A percentile compares a stretch with the other conserved stretches of the same genome.
These are phyloP conservation scores for Onychomys torridus DNA, from an alignment of 2,797 vertebrate genomes.

Conservation along the genomic window DNA sequence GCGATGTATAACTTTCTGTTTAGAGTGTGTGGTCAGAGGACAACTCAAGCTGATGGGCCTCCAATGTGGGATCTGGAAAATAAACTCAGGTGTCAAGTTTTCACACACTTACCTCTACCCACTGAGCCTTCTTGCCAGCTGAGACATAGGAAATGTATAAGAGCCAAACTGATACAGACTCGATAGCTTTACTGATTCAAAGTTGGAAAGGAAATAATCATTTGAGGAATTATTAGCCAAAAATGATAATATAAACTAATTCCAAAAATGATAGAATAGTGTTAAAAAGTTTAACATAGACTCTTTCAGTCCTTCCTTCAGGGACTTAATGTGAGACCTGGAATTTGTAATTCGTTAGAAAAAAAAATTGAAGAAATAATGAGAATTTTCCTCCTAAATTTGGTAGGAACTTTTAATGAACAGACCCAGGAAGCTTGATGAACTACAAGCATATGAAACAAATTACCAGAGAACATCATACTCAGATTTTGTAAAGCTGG, in stretches of 20 bases:
- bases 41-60: neutral
- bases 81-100: neutral
- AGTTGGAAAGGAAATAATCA: neutral
- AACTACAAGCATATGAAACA: too few species aligned
- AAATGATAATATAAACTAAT: neutral
- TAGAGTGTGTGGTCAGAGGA: neutral
- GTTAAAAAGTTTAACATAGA: neutral
- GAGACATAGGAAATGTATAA: neutral
- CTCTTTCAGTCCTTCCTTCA: neutral
- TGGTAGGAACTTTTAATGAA: neutral
- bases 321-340: neutral
- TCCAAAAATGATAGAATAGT: neutral
- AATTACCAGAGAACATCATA: neutral
- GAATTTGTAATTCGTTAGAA: neutral
- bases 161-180: neutral
- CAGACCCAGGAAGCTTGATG: neutral
- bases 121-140: neutral
- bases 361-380: neutral
- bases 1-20: neutral
- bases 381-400: neutral
- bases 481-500: neutral
- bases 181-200: neutral
- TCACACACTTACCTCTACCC: neutral
- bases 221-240: neutral
- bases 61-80: neutral